These are phyloP conservation scores for Trachurus trachurus DNA, from an alignment of 2,797 vertebrate genomes.

Conservation along the genomic window DNA sequence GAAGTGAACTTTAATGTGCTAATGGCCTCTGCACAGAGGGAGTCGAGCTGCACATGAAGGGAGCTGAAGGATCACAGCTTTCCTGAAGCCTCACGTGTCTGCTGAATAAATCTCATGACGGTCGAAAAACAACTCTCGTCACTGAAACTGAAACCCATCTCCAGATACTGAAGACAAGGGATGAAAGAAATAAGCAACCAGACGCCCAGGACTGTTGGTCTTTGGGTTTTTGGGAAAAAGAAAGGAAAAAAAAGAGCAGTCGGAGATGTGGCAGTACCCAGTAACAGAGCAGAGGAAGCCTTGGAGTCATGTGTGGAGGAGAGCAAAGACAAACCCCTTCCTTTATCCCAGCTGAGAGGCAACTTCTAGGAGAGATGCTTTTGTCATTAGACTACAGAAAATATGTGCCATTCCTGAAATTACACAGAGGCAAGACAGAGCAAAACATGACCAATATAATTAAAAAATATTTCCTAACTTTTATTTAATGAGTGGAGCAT, in stretches of 20 bases:
- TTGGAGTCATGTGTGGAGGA: conserved; percentile 7
- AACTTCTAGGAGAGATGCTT: conserved; percentile 4
- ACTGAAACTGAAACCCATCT: not conserved
- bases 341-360: conserved; percentile 14
- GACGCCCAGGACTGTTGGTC: not conserved
- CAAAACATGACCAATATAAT: conserved; percentile 30
- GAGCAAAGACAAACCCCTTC: not conserved
- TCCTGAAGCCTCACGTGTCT: not conserved
- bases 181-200: not conserved
- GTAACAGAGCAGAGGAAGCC: conserved; percentile 1
- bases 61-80: not conserved
- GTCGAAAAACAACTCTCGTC: not conserved
- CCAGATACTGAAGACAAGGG: not conserved
- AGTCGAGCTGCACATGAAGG: not conserved
- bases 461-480: conserved; percentile 19
- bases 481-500: conserved; percentile 1
- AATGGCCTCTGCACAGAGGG: conserved; percentile 15
- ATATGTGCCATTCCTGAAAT: conserved; percentile 9
- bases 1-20: not conserved
- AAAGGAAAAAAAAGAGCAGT: not conserved
- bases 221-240: not conserved
- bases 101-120: not conserved
- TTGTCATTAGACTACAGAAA: conserved; percentile 8
- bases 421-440: conserved; percentile 9
- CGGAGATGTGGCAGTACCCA: conserved; percentile 8